phyloP scores from a whole-genome alignment of 2,888 invertebrate species.

The Shargacucullia verbasci region DNA sequence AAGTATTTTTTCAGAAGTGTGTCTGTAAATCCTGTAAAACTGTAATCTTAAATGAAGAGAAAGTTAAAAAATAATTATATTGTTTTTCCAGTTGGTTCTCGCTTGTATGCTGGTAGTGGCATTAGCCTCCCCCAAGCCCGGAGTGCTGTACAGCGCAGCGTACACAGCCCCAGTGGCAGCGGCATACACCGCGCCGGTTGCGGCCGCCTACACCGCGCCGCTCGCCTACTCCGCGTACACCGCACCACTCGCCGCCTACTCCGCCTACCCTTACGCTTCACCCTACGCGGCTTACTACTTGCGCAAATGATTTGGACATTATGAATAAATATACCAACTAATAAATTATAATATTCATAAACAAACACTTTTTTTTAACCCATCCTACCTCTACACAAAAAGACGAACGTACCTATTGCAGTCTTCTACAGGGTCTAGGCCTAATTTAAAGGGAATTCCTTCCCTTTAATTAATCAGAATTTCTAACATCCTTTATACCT shows the following conservation, averaged over 20 bases:
- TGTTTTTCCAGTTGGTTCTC: conserved; percentile 71
- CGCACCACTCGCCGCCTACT: conserved; percentile 64
- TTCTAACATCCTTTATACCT: no score
- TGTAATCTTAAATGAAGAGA: neutral
- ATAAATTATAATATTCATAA: neutral
- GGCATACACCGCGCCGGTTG: conserved; percentile 68
- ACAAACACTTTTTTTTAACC: neutral
- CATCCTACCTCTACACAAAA: no score
- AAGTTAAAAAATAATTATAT: neutral
- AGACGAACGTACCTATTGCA: no score
- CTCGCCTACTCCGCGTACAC: conserved; percentile 71
- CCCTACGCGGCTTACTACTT: conserved; percentile 18
- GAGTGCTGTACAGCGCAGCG: conserved; percentile 53
- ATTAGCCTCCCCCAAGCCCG: conserved; percentile 54
- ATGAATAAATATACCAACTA: neutral
- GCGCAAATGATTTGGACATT: conserved; percentile 7
- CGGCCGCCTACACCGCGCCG: conserved; percentile 79
- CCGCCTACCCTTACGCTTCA: conserved; percentile 49
- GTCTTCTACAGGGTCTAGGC: no score
- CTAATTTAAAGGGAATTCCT: no score
- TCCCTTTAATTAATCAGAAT: no score
- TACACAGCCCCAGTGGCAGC: conserved; percentile 66
- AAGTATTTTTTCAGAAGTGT: no score
- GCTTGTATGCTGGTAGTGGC: conserved; percentile 71
- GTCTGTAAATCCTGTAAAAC: no score